Percentiles rank a stretch among this genome's conserved stretches.
phyloP scores from a whole-genome alignment of 2,888 invertebrate species.

The Halictus ligatus region DNA sequence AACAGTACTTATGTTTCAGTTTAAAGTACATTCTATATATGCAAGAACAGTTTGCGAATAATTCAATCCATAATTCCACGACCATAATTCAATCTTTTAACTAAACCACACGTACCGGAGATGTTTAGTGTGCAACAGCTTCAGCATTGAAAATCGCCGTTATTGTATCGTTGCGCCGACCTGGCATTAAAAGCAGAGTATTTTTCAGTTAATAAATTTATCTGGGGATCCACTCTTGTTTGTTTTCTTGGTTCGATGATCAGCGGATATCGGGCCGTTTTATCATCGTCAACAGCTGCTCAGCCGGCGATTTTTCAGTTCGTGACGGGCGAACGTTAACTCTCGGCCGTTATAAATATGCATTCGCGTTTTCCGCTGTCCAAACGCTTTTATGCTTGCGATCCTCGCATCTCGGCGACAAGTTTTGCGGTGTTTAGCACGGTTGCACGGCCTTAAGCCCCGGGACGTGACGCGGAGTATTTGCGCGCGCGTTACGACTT shows the following conservation, averaged over 20 bases:
- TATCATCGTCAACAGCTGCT: not conserved
- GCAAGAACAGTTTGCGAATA: too few relatives aligned
- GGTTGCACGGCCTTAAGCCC: constrained; percentile 74
- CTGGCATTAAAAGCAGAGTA: too few relatives aligned
- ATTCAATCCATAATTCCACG: too few relatives aligned
- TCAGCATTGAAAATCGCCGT: too few relatives aligned
- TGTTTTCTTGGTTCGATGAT: not conserved
- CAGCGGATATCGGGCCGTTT: not conserved
- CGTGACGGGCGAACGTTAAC: constrained; percentile 19
- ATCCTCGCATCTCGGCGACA: constrained; percentile 21
- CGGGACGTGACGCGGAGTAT: constrained; percentile 80
- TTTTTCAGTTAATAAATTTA: not conserved
- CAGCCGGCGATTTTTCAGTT: not conserved
- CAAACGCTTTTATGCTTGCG: constrained; percentile 40
- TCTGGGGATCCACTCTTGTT: not conserved
- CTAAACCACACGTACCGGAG: too few relatives aligned
- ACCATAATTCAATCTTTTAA: too few relatives aligned
- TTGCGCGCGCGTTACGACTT: constrained; percentile 78
- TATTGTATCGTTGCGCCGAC: too few relatives aligned
- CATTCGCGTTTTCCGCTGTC: constrained; percentile 27
- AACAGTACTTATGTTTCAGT: not conserved
- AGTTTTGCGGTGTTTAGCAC: constrained; percentile 66
- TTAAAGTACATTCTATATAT: not conserved
- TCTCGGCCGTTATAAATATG: constrained; percentile 60
- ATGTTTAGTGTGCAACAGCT: too few relatives aligned